Evolutionary conservation across 2,797 vertebrate species (phyloP), one percentile per base, ranked within the genome.

Genomic region (Paratrypauchen microcephalus): DNA sequence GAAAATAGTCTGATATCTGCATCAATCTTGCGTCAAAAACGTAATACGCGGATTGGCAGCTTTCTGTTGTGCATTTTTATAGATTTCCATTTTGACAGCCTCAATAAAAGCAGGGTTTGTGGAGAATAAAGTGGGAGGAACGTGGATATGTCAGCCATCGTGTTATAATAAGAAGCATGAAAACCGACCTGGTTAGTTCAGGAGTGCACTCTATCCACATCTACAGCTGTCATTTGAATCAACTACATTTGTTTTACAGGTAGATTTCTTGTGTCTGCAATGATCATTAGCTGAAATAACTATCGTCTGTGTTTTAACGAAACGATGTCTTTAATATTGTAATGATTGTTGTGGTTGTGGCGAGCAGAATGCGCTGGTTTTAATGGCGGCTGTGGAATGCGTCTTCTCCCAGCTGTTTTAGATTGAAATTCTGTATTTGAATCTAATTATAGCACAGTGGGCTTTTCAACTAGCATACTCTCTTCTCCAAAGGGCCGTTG

Each of bases 381-480:
- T 76, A 26, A 90, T 90, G 87, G 88, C 84, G 86, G 71, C 78
- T 58, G 75, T 72, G 85, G 86, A 92, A 92, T 91, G 87, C 76
- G 75, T 69, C 73, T 73, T 87, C 71, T 74, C 72, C 80, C 89
- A 92, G 89, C 89, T 92, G 89, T 90, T 92, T 92, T 80, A 84
- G 74, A 87, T 88, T 82, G 73, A 87, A 87, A 87, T 55, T 68
- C 76, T 73, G 81, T 81, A 70, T 83, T 87, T 79, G 82, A 78
- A 84, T 90, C 90, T 92, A 91, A 92, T 90, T 92, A 89, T 91
- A 92, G 88, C 84, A 75, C 39, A 55, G 74, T 77, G 83, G 76
- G 72, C 69, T 80, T 80, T 80, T 75, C 58, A 81, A 73, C 69
- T 79, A 79, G 77, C 68, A 72, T 50, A 56, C 67, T 50, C 67